Conservation (phyloP, 2,113 vertebrate genomes). For the Dipodomys merriami region DNA sequence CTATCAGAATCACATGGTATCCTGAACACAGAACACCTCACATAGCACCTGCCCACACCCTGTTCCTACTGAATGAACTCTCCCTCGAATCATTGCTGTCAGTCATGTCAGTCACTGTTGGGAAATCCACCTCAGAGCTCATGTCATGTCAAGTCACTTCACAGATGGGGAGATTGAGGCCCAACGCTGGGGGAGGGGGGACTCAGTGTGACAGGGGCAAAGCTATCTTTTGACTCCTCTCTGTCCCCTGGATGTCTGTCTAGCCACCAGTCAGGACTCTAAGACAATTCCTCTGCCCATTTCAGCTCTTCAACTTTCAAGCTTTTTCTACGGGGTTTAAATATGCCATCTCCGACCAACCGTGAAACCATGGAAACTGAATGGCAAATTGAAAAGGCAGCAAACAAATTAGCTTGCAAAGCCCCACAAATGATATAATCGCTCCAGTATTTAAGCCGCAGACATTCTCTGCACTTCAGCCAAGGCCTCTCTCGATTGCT, state of each 20-base stretch:
- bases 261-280: conserved; percentile 21
- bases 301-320: conserved; percentile 43
- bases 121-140: neutral
- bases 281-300: neutral
- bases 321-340: conserved; percentile 60
- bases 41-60: no score
- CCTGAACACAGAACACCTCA: neutral
- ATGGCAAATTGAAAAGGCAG: conserved; percentile 76
- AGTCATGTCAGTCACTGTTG: neutral
- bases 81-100: no score
- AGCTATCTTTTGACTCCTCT: neutral
- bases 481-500: conserved; percentile 71
- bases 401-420: conserved; percentile 78
- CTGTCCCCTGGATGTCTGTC: fast-evolving
- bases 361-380: conserved; percentile 78
- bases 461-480: conserved; percentile 45
- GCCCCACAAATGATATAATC: conserved; percentile 68
- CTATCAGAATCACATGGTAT: neutral
- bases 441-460: conserved; percentile 67
- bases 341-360: conserved; percentile 76
- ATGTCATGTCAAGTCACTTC: neutral
- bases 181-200: neutral
- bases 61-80: neutral
- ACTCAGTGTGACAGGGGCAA: neutral
- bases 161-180: conserved; percentile 10